Base-by-base conservation (phyloP, 2,888 invertebrate genomes). In the Drosophila sordidapex region DNA sequence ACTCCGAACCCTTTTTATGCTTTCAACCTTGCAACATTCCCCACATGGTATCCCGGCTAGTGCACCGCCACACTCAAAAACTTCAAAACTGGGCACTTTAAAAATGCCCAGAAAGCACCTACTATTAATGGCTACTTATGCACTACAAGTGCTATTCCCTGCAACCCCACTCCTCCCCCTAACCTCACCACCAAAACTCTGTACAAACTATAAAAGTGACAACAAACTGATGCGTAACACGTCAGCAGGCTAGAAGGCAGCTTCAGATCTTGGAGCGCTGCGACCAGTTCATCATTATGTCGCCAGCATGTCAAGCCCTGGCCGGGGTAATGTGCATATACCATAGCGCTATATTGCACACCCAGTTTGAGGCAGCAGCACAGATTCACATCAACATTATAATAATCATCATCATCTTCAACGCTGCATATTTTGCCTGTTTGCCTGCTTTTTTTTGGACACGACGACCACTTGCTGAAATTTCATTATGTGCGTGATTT, bases 401-500 rank as follows among this genome's bases (percentile, higher is more conserved):
- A 31, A 54, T 46, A 58, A 79, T 46, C 46, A 46, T 38, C 4
- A 40, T 46, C 46, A 25, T 65, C 70, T 70, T 86, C 88, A 77
- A 64, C 83, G 69, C 79, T 79, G 89, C 56, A 38, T 38, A 56
- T 56, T 56, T 54, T 54, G 54, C 54, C 4, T 54, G 36, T 27
- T 54, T 54, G 53, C 6, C 25, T 36, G 54, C 25, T 36, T 31
- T 13, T 25, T 83, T 83, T 85, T 75, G 79, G 85, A 74, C 78
- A 76, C 90, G 63, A 62, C 87, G 89, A 90, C 88, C 90, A 88
- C 88, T 88, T 88, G 90, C 88, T 90, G 89, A 89, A 88, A 87
- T 87, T 88, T 88, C 88, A 89, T 90, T 89, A 90, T 89, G 85
- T 81, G 87, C 90, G 90, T 87, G 87, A 87, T 90, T 87, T 87